These are phyloP conservation scores for Chloroclysta siterata DNA, from an alignment of 2,888 invertebrate genomes.

Conservation along the genomic window DNA sequence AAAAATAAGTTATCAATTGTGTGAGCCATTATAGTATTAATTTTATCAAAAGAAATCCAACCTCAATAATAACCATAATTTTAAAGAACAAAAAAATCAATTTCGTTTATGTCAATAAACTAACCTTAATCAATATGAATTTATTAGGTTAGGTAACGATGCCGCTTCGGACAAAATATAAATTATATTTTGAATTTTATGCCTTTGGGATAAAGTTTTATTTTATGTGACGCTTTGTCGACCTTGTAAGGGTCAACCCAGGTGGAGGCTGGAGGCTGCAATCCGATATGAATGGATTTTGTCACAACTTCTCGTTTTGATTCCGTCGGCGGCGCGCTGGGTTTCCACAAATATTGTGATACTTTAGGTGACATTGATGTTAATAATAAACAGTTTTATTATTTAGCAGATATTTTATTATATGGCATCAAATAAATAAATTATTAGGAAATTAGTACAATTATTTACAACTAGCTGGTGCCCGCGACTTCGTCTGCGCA, in stretches of 20 bases:
- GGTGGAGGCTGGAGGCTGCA: constrained; percentile 46
- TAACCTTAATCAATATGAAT: constrained; percentile 24
- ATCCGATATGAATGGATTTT: constrained; percentile 59
- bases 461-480: no score
- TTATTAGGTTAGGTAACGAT: constrained; percentile 21
- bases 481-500: no score
- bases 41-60: constrained; percentile 13
- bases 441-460: no score
- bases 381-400: not conserved
- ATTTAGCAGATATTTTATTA: not conserved
- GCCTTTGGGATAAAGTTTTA: constrained; percentile 16
- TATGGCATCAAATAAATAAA: not conserved
- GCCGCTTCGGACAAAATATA: constrained; percentile 1
- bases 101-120: constrained; percentile 16
- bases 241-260: constrained; percentile 39
- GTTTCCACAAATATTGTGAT: constrained; percentile 60
- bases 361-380: constrained; percentile 40
- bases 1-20: not conserved
- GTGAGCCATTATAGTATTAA: constrained; percentile 2
- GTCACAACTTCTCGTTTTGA: constrained; percentile 57
- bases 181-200: constrained; percentile 16
- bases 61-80: constrained; percentile 14
- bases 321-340: constrained; percentile 39
- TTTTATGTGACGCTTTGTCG: constrained; percentile 17
- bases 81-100: constrained; percentile 9